Evolutionary conservation across 2,888 invertebrate genomes (phyloP).

Genomic region (Palloptera scutellata): DNA sequence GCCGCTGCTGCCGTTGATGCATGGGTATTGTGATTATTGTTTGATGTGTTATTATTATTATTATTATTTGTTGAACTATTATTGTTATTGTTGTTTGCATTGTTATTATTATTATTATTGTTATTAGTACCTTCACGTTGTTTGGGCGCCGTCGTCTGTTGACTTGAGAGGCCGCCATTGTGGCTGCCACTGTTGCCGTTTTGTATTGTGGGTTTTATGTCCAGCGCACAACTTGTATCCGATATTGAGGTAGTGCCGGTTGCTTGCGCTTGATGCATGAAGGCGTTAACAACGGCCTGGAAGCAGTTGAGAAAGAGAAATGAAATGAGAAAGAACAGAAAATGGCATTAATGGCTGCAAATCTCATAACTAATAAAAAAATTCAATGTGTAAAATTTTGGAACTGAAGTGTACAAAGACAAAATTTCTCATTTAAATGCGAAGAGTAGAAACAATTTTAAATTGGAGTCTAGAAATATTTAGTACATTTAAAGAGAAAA

Average conservation of each 20-base stretch:
- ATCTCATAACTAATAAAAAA: too few species aligned
- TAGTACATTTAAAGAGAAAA: too few species aligned
- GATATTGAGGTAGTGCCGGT: slow-evolving; percentile 64
- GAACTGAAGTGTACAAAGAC: too few species aligned
- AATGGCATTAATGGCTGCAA: too few species aligned
- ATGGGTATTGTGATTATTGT: slow-evolving; percentile 48
- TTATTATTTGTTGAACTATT: slow-evolving; percentile 50
- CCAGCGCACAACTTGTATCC: slow-evolving; percentile 69
- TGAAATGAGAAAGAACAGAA: slow-evolving; percentile 1
- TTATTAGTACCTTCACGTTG: slow-evolving; percentile 80
- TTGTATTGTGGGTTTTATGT: slow-evolving; percentile 70
- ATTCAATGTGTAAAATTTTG: too few species aligned
- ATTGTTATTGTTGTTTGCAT: slow-evolving; percentile 49
- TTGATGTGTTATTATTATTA: slow-evolving; percentile 41
- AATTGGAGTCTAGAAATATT: too few species aligned
- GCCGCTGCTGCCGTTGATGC: slow-evolving; percentile 43
- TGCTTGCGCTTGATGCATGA: slow-evolving; percentile 82
- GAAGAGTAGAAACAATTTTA: too few species aligned
- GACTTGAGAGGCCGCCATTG: slow-evolving; percentile 44
- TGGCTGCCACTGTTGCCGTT: slow-evolving; percentile 54
- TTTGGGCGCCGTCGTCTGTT: slow-evolving; percentile 68
- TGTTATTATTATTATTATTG: slow-evolving; percentile 49
- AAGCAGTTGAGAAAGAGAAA: slow-evolving; percentile 11
- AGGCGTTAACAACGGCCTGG: slow-evolving; percentile 82
- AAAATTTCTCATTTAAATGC: too few species aligned